Base-by-base conservation (phyloP, 2,888 invertebrate species). In the Thereva nobilitata region DNA sequence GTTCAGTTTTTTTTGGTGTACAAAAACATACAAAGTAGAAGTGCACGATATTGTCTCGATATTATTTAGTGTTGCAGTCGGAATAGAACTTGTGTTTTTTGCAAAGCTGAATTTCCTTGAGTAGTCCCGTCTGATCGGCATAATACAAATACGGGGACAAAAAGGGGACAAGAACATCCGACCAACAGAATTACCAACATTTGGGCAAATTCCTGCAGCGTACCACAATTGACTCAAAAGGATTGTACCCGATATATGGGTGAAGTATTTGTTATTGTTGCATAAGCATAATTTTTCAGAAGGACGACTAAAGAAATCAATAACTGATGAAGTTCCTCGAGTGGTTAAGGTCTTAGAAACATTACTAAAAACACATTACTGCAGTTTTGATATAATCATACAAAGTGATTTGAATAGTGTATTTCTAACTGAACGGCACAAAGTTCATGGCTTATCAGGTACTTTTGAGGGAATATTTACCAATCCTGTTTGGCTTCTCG, bases 161-260 rank as follows among this genome's bases (percentile, higher is more conserved):
- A n/a, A n/a, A n/a, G n/a, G n/a, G n/a, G n/a, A n/a, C n/a, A n/a
- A n/a, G n/a, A n/a, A n/a, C n/a, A n/a, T n/a, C n/a, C n/a, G n/a
- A n/a, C n/a, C n/a, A n/a, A n/a, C n/a, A n/a, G n/a, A n/a, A n/a
- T n/a, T n/a, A n/a, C n/a, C n/a, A n/a, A n/a, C n/a, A n/a, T n/a
- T n/a, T n/a, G 79, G 82, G 50, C 73, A 79, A 68, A 81, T 88
- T 34, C 84, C 87, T 3, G 77, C 83, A 23, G 79, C 83, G 79
- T 88, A 1, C 83, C 84, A 72, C 76, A 81, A 6, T 75, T 87
- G 1, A 84, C 86, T 72, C 83, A 82, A 56, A 79, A 84, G 61
- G 87, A 89, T 38, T 92, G 92, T 91, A 90, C 88, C 0, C 78
- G 83, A 1, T 91, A 88, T 74, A 92, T 92, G 92, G 84, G 84